Percentiles rank a stretch among this genome's conserved stretches.
phyloP scores from a whole-genome alignment of 37 sponge, comb jelly and placozoan species.

The Cladorhizidae sp. region DNA sequence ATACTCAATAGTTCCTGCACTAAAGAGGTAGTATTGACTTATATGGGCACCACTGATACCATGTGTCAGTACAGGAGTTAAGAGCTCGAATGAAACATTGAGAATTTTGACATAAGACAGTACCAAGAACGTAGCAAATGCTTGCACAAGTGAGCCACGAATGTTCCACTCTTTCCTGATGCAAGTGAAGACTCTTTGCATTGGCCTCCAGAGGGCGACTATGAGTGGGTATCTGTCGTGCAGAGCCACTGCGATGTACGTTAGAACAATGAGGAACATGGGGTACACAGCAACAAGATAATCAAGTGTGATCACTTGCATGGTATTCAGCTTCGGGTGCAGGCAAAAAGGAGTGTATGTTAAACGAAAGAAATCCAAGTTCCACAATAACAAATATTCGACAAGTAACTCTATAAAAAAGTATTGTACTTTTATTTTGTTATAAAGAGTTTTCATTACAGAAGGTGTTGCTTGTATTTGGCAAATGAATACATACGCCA shows the following conservation, averaged over 20 bases:
- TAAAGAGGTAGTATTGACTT: not conserved
- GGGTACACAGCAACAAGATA: no score
- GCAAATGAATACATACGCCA: not conserved
- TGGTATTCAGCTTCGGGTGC: no score
- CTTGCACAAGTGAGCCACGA: not conserved
- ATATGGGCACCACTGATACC: not conserved
- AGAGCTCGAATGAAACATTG: no score
- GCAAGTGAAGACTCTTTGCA: not conserved
- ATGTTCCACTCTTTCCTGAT: conserved; percentile 5
- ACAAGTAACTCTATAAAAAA: not conserved
- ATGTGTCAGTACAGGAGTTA: not conserved
- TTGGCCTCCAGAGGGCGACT: conserved; percentile 1
- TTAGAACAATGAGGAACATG: no score
- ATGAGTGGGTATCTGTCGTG: not conserved
- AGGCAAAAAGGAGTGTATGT: no score
- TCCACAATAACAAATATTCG: not conserved
- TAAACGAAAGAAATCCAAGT: no score
- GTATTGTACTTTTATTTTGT: not conserved
- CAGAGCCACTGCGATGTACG: no score
- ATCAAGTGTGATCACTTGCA: no score
- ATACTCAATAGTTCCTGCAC: not conserved
- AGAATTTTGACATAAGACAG: no score
- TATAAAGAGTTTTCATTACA: not conserved
- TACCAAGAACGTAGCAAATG: no score
- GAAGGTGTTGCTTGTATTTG: not conserved